phyloP scores from a whole-genome alignment of 1,140 invertebrate species.

The Steinernema feltiae region DNA sequence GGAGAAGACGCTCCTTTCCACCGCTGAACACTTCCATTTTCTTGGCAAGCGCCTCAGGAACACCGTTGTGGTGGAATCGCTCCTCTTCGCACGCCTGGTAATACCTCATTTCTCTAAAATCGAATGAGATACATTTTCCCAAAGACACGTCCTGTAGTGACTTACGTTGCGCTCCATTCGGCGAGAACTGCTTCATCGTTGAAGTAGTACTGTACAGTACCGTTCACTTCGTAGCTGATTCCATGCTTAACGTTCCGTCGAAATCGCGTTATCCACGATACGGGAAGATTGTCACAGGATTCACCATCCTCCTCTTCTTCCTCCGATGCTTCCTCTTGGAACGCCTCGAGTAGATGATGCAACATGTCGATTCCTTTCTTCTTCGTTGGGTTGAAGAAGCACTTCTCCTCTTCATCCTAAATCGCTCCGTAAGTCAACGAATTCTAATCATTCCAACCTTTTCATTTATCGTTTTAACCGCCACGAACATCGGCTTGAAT shows the following conservation, averaged over 20 bases:
- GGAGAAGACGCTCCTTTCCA: background rate
- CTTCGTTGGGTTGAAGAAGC: background rate
- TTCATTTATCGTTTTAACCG: background rate
- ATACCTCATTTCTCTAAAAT: too few relatives aligned
- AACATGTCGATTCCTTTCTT: background rate
- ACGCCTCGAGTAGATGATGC: background rate
- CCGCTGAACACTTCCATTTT: background rate
- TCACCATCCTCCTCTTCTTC: too few relatives aligned
- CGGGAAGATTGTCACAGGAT: background rate
- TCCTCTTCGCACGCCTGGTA: too few relatives aligned
- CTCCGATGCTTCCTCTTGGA: too few relatives aligned
- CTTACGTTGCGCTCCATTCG: background rate
- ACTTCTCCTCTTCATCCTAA: background rate
- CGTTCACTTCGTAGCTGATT: background rate
- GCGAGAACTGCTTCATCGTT: background rate
- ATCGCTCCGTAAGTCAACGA: too few relatives aligned
- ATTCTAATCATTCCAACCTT: too few relatives aligned
- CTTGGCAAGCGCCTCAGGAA: too few relatives aligned
- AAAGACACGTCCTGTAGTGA: too few relatives aligned
- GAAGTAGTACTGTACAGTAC: background rate
- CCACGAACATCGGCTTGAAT: background rate
- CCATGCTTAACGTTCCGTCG: background rate
- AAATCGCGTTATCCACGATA: background rate
- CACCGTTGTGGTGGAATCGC: too few relatives aligned
- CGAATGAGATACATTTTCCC: too few relatives aligned